Evolutionary conservation across 1,140 invertebrate genomes (phyloP).

Genomic region (Lepidurus couesii): DNA sequence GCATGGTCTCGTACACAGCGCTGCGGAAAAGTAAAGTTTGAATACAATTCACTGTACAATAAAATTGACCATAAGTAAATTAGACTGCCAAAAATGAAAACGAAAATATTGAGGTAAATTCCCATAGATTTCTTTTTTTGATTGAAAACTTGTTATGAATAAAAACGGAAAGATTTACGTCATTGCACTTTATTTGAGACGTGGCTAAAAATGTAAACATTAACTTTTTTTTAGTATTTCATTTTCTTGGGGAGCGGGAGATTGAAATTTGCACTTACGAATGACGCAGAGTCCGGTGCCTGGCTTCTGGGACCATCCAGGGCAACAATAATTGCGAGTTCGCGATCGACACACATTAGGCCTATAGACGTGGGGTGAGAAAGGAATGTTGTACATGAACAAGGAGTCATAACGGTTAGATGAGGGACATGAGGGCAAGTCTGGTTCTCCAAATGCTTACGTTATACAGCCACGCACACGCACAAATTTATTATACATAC

Average conservation of each 20-base stretch:
- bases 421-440: background rate
- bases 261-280: conserved; percentile 58
- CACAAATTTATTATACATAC: background rate
- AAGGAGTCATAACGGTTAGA: too few species aligned
- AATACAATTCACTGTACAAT: conserved; percentile 22
- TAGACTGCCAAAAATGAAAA: background rate
- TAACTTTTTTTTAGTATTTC: background rate
- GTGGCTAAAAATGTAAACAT: background rate
- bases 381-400: background rate
- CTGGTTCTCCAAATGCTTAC: background rate
- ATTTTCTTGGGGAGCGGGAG: background rate
- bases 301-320: conserved; percentile 68
- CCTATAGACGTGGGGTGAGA: conserved; percentile 46
- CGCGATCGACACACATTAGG: conserved; percentile 70
- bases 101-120: too few species aligned
- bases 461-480: background rate
- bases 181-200: background rate
- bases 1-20: conserved; percentile 68
- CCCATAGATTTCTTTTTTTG: too few species aligned
- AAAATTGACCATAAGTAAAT: conserved; percentile 14
- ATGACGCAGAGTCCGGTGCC: conserved; percentile 67
- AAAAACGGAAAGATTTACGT: background rate
- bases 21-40: conserved; percentile 48
- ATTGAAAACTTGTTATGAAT: too few species aligned
- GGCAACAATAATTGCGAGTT: conserved; percentile 67